A percentile compares a stretch with the other conserved stretches of the same genome.
Evolutionary conservation across 92 coral and sea anemone genomes (phyloP).

Genomic region (Anthopleura xanthogrammica): DNA sequence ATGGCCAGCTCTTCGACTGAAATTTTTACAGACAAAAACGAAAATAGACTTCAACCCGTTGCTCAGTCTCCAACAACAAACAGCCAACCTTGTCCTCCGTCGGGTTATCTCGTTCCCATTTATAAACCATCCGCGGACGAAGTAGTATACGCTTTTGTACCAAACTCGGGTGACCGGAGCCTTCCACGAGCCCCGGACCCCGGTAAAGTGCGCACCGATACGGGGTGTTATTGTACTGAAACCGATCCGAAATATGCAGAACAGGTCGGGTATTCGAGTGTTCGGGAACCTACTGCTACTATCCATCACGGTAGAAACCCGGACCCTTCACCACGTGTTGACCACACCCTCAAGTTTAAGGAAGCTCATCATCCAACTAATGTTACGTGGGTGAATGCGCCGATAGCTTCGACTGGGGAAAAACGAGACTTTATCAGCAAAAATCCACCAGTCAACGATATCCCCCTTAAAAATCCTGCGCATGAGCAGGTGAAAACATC

Average conservation of each 20-base stretch:
- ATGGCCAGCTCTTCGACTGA: conserved; percentile 19
- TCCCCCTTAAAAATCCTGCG: neutral
- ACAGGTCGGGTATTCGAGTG: neutral
- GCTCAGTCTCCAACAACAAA: conserved; percentile 27
- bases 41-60: conserved; percentile 21
- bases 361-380: conserved; percentile 24
- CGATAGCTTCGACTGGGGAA: neutral
- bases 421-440: conserved; percentile 4
- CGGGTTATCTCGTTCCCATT: conserved; percentile 70
- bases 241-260: neutral
- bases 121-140: conserved; percentile 52
- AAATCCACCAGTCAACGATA: neutral
- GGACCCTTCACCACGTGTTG: conserved; percentile 4
- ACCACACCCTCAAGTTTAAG: conserved; percentile 6
- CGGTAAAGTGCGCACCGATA: conserved; percentile 2
- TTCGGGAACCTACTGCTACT: conserved; percentile 24
- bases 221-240: conserved; percentile 2
- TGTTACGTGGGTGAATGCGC: conserved; percentile 23
- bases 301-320: conserved; percentile 39
- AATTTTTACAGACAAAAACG: conserved; percentile 18
- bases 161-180: conserved; percentile 32
- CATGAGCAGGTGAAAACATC: neutral
- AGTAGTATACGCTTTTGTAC: conserved; percentile 58
- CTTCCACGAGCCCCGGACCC: conserved; percentile 20
- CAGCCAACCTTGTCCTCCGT: conserved; percentile 32